Percentiles rank a stretch among this genome's conserved stretches.
Conservation (phyloP, 2,113 vertebrate genomes). For the Phalacrocorax aristotelis region DNA sequence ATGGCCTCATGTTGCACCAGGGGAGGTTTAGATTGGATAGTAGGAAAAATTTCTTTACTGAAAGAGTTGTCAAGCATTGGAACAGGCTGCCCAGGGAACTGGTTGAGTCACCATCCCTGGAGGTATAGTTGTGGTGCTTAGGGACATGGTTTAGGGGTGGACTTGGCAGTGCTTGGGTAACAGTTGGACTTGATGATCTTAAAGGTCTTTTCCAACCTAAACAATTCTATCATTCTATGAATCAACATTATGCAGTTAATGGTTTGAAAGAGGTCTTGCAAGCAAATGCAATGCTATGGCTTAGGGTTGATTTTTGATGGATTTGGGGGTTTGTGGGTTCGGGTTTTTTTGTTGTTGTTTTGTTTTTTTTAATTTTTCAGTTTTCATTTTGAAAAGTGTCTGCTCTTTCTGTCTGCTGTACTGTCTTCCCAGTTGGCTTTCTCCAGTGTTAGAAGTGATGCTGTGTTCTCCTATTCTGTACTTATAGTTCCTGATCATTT, state of each 20-base stretch:
- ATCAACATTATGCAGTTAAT: neutral
- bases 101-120: neutral
- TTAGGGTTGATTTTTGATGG: neutral
- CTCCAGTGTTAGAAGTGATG: neutral
- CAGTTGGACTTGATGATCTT: neutral
- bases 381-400: neutral
- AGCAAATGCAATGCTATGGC: neutral
- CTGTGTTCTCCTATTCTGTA: conserved; percentile 12
- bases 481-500: conserved; percentile 15
- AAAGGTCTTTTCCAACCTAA: neutral
- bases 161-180: neutral
- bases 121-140: neutral
- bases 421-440: neutral
- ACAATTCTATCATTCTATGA: neutral
- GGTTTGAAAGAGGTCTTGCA: neutral
- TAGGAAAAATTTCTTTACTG: neutral
- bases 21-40: neutral
- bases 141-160: neutral
- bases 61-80: neutral
- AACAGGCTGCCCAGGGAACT: neutral
- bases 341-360: too few relatives aligned
- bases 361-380: neutral
- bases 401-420: neutral
- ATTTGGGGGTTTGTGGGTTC: neutral
- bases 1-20: neutral